Evolutionary conservation across 2,797 vertebrate species (phyloP), one percentile per base, ranked within the genome.

Genomic region (Chaenodraco wilsoni): DNA sequence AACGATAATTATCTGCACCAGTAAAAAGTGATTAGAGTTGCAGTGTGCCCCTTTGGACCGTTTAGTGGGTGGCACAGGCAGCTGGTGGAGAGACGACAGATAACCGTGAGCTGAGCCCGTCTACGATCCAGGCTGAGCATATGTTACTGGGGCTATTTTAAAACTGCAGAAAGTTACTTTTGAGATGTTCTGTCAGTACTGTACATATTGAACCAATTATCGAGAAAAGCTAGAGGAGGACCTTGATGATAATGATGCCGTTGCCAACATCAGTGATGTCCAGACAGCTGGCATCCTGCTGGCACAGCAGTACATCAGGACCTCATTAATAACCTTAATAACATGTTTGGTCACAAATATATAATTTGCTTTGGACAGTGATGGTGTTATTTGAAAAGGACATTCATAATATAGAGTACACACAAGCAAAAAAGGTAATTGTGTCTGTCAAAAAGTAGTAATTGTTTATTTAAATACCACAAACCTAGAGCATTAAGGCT

Each of bases 21-120:
- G 63, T 78, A 65, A 85, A 84, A 87, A 88, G 79, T 85, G 87
- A 88, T 90, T 86, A 87, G 81, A 89, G 79, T 85, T 79, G 84
- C 78, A 82, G 78, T 58, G 84, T 86, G 84, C 77, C 88, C 84
- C 85, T 71, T 84, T 33, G 75, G 85, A 88, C 74, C 83, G 67
- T 86, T 89, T 88, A 87, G 75, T 81, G 73, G 74, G 80, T 86
- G 78, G 82, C 78, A 76, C 67, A 60, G 69, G 88, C 83, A 88
- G 83, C 90, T 84, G 83, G 67, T 84, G 71, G 72, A 76, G 59
- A 84, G 68, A 88, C 82, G 82, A 76, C 86, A 81, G 74, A 79
- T 70, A 82, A 77, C 76, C 60, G 65, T 31, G 65, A 44, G 37
- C 75, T 37, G 65, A 81, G 85, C 48, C 74, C 48, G 33, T 78